Percentiles rank a stretch among this genome's conserved stretches.
Conservation (phyloP, 1,140 invertebrate genomes). For the Rhyzopertha dominica region DNA sequence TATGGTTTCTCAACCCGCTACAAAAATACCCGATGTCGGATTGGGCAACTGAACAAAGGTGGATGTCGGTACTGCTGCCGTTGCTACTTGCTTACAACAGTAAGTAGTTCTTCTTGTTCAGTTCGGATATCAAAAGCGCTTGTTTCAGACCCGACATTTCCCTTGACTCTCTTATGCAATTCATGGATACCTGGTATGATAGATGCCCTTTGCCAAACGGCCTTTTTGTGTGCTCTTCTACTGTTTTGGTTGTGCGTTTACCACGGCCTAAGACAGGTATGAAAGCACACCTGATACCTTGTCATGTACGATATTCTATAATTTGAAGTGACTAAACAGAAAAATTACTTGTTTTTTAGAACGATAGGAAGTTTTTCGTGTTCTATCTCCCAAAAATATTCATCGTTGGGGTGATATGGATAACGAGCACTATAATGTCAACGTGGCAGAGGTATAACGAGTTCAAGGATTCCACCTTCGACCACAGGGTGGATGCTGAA, state of each 20-base stretch:
- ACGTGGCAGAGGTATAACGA: conserved; percentile 89
- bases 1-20: conserved; percentile 85
- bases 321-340: background rate
- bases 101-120: conserved; percentile 48
- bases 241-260: conserved; percentile 94
- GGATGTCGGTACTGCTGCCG: conserved; percentile 88
- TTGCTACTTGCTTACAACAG: conserved; percentile 88
- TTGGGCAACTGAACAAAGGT: conserved; percentile 98
- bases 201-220: conserved; percentile 85
- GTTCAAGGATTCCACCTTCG: conserved; percentile 87
- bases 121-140: conserved; percentile 11
- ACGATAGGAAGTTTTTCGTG: conserved; percentile 73
- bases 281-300: too few relatives aligned
- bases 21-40: conserved; percentile 83
- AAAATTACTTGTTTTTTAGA: conserved; percentile 63
- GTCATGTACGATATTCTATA: too few relatives aligned
- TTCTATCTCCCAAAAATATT: conserved; percentile 92
- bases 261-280: conserved; percentile 88
- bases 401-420: conserved; percentile 82
- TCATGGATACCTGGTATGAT: conserved; percentile 88
- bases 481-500: conserved; percentile 79
- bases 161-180: conserved; percentile 81
- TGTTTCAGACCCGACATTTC: conserved; percentile 85
- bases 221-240: conserved; percentile 80
- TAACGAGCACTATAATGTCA: conserved; percentile 76